Evolutionary conservation across 2,113 vertebrate species (phyloP).

Genomic region (Australoheros scitulus): DNA sequence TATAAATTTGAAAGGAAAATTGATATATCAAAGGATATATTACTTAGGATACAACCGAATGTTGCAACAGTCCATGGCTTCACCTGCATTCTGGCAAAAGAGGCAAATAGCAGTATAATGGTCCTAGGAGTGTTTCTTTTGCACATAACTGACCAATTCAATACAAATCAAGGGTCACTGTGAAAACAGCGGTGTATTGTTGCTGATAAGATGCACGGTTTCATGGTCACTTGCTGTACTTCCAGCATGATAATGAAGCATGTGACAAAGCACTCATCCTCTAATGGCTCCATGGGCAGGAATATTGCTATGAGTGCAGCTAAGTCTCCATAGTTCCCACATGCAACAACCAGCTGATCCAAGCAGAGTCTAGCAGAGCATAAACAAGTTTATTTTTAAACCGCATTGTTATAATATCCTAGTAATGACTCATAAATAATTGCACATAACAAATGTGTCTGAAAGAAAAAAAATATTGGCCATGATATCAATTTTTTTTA

Average conservation of each 20-base stretch:
- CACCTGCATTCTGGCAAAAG: neutral
- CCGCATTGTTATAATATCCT: neutral
- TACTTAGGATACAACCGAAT: neutral
- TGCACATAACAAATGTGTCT: neutral
- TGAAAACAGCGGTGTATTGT: neutral
- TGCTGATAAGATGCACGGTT: neutral
- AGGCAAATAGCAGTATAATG: neutral
- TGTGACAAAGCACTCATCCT: slow-evolving; percentile 1
- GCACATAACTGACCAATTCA: neutral
- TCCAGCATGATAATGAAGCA: neutral
- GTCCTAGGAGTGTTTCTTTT: neutral
- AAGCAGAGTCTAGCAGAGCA: too few relatives aligned
- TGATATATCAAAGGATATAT: too few relatives aligned
- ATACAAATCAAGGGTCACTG: neutral
- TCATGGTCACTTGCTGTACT: slow-evolving; percentile 5
- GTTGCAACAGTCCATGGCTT: neutral
- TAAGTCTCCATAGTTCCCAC: neutral
- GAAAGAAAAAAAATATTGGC: too few relatives aligned
- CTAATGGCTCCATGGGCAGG: neutral
- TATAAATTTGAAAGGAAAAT: too few relatives aligned
- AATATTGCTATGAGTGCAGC: neutral
- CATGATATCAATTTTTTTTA: neutral
- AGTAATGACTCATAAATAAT: neutral
- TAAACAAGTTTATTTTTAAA: neutral
- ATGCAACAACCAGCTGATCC: too few relatives aligned